These are phyloP conservation scores for Holacanthus passer DNA, from an alignment of 2,113 vertebrate species.

Conservation along the genomic window DNA sequence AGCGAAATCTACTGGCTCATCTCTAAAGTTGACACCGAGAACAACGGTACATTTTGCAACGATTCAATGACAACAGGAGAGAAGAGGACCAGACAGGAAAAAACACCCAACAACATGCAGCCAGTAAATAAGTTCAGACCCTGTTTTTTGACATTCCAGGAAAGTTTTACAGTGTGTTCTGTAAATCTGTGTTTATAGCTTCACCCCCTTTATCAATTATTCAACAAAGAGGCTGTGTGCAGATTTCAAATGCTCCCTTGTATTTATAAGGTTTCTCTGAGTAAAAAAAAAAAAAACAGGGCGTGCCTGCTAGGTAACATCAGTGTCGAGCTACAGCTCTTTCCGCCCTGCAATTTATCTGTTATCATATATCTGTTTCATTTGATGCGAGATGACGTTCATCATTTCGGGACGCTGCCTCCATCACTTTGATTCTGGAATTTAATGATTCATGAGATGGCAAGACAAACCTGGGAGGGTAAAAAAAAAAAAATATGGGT, in stretches of 20 bases:
- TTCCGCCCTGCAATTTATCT: conserved; percentile 47
- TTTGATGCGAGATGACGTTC: conserved; percentile 53
- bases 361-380: conserved; percentile 59
- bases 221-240: conserved; percentile 68
- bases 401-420: conserved; percentile 44
- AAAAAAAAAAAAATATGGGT: not conserved
- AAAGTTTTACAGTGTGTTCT: conserved; percentile 61
- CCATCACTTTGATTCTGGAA: conserved; percentile 48
- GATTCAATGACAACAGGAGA: conserved; percentile 14
- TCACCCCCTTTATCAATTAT: conserved; percentile 74
- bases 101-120: conserved; percentile 16
- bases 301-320: conserved; percentile 53
- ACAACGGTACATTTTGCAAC: conserved; percentile 23
- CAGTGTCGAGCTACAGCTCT: conserved; percentile 42
- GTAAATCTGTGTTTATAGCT: conserved; percentile 71
- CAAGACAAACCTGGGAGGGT: conserved; percentile 43
- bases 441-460: conserved; percentile 66
- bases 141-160: conserved; percentile 60
- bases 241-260: conserved; percentile 64
- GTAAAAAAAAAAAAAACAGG: conserved; percentile 32
- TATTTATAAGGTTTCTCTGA: conserved; percentile 56
- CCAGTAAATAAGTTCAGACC: conserved; percentile 48
- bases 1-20: not conserved
- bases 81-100: conserved; percentile 12
- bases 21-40: conserved; percentile 13